Conservation (phyloP, 2,113 vertebrate genomes). For the Bos javanicus region DNA sequence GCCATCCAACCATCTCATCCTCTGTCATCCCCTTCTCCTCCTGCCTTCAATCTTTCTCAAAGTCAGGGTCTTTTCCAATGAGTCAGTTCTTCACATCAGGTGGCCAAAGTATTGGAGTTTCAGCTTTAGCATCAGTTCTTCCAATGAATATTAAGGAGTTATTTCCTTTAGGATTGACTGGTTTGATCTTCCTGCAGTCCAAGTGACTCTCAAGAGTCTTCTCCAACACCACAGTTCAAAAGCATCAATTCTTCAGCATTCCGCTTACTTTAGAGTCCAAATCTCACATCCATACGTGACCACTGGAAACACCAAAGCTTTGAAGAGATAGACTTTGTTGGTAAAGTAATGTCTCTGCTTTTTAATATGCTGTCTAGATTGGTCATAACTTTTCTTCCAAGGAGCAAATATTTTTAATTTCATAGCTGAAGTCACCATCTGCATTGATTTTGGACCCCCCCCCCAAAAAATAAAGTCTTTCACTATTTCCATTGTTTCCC, state of each 20-base stretch:
- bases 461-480: not conserved
- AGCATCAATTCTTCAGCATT: accelerated
- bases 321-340: not conserved
- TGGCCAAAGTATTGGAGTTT: not conserved
- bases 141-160: not conserved
- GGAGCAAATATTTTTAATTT: not conserved
- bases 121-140: not conserved
- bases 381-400: not conserved
- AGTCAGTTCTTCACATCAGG: not conserved
- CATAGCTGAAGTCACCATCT: not conserved
- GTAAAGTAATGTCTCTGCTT: not conserved
- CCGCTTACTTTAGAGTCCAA: not conserved
- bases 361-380: not conserved
- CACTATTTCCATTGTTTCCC: not conserved
- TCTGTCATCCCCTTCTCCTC: not conserved
- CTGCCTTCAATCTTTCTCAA: not conserved
- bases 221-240: not conserved
- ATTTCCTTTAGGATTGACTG: not conserved
- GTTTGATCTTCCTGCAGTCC: not conserved
- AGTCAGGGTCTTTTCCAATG: not conserved
- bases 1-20: not conserved
- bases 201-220: not conserved
- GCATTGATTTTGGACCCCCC: not conserved
- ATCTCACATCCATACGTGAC: not conserved
- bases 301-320: not conserved